Evolutionary conservation across 1,140 invertebrate genomes (phyloP).

Genomic region (Bombus turneri): DNA sequence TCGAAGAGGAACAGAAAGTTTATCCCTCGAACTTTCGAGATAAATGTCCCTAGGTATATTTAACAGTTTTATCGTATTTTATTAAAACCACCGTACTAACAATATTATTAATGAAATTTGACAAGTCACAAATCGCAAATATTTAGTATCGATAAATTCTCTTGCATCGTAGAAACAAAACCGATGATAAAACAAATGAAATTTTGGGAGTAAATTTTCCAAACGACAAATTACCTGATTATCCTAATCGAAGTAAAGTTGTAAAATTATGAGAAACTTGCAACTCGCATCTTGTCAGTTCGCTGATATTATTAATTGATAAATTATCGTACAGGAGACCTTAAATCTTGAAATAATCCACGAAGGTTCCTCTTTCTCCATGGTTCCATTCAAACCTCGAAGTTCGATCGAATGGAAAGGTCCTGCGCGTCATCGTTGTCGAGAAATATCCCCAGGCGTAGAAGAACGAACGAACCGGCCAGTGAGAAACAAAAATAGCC

Average conservation of each 20-base stretch:
- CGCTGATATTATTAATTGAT: not conserved
- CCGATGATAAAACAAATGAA: not conserved
- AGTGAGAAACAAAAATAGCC: constrained; percentile 9
- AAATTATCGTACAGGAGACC: not conserved
- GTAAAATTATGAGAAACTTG: not conserved
- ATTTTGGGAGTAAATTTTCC: not conserved
- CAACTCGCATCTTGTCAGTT: not conserved
- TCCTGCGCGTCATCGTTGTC: not conserved
- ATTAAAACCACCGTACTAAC: not conserved
- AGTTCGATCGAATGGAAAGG: not conserved
- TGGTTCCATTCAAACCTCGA: not conserved
- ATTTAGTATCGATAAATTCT: not conserved
- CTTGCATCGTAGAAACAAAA: too few species aligned
- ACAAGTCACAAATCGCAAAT: not conserved
- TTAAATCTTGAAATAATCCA: not conserved
- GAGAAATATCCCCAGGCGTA: not conserved
- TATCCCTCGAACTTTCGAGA: not conserved
- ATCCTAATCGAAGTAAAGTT: too few species aligned
- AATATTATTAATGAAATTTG: not conserved
- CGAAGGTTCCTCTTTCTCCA: not conserved
- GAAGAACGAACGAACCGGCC: not conserved
- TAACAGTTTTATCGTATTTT: not conserved
- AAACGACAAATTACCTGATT: not conserved
- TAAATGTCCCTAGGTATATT: not conserved
- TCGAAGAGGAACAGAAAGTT: not conserved